Base-by-base conservation (phyloP, 2,888 invertebrate genomes). In the Pseudeuparius sepicola region DNA sequence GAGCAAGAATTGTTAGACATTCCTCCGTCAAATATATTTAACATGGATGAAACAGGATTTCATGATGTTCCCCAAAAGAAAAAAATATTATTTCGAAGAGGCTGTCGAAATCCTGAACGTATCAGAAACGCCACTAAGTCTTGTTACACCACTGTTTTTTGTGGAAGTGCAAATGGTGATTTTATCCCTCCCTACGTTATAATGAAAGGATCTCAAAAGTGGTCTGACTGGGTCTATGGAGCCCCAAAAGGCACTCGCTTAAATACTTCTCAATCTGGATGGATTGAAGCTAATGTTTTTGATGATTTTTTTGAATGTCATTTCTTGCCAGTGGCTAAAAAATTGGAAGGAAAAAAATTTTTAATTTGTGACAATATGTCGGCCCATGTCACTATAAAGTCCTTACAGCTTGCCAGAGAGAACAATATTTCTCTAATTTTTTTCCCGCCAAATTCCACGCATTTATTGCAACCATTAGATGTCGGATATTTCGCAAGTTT, bases 61-160 rank as follows among this genome's bases (percentile, higher is more conserved):
- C 45, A 44, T 25, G 47, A 50, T 27, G 39, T 41, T 14, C 48
- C 47, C 7, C 35, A 41, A 39, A 47, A 44, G 39, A 31, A 39
- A 35, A 48, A 48, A 34, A 4, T 20, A 6, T 20, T 20, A 20
- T 48, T 47, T 24, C 38, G 40, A 12, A 35, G 48, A 7, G 26
- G 38, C 16, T 36, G 39, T 37, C 40, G 46, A 30, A 34, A 48
- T 27, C 45, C 49, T 13, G 48, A 48, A 33, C 36, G 43, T 1
- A 46, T 50, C 17, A 34, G 37, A 10, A 51, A 49, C 29, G 35
- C 42, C 6, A 49, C 46, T 4, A 51, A 50, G 42, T 49, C 47
- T 2, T 47, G 45, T 29, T 47, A 39, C 27, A 45, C 50, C 12
- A 23, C 35, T 15, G 39, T 48, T 4, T 50, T 51, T 37, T 45